phyloP scores from a whole-genome alignment of 2,888 invertebrate genomes.

The Xestia sexstrigata region DNA sequence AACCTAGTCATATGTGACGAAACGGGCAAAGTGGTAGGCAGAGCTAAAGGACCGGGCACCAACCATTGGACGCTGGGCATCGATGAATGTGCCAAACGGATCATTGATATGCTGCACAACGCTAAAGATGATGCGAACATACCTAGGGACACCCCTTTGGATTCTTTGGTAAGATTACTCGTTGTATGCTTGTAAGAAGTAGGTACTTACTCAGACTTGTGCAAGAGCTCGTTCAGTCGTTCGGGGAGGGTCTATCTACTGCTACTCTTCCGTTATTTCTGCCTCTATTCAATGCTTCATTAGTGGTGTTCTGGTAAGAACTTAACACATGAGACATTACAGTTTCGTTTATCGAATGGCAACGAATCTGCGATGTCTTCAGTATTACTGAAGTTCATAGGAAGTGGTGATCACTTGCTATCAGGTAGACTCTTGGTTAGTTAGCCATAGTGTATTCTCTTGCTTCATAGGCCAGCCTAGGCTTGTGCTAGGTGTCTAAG shows the following conservation, averaged over 20 bases:
- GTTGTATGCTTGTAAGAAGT: slow-evolving; percentile 31
- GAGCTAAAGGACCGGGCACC: slow-evolving; percentile 93
- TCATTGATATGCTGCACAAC: slow-evolving; percentile 93
- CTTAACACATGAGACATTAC: not conserved
- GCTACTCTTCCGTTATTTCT: not conserved
- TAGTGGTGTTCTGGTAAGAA: not conserved
- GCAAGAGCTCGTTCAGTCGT: not conserved
- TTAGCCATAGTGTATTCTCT: not conserved
- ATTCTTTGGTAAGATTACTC: slow-evolving; percentile 91
- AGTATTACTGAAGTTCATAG: not conserved
- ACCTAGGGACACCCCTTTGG: slow-evolving; percentile 90
- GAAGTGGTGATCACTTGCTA: not conserved
- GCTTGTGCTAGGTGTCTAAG: not conserved
- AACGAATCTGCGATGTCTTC: not conserved
- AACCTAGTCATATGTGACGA: slow-evolving; percentile 94
- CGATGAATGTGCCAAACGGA: slow-evolving; percentile 93
- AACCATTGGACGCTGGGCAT: slow-evolving; percentile 97
- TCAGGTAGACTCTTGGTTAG: too few species aligned
- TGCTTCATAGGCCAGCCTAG: not conserved
- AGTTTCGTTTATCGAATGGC: not conserved
- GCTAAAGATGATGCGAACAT: slow-evolving; percentile 92
- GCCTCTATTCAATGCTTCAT: not conserved
- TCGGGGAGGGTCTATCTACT: not conserved
- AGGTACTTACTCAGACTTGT: not conserved
- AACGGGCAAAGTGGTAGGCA: slow-evolving; percentile 92